Base-by-base conservation (phyloP, 2,113 vertebrate genomes). In the Ploceus nigricollis region DNA sequence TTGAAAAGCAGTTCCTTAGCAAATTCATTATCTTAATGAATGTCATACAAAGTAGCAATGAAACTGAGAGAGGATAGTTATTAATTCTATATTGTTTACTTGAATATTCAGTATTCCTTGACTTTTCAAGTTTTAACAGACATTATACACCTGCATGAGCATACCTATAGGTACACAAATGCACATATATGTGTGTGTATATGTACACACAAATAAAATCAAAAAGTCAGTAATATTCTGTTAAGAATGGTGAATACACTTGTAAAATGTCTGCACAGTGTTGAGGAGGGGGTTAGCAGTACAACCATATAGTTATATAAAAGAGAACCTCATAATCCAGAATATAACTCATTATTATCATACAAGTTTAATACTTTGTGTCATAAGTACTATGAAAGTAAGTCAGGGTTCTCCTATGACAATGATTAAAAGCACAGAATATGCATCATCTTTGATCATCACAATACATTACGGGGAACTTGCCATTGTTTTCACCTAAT, bases 361-460 rank as follows among this genome's bases (percentile, higher is more conserved):
- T 7, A 10, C 6, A 63, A n/a, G 2, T 81, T 84, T 44, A 84
- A 47, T 64, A 21, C 3, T 11, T 75, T 3, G 0, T 75, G 6
- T 40, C 19, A 13, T 73, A 61, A 64, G 4, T 15, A 40, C 28
- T 68, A 33, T 3, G 11, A 31, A 84, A 78, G 63, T 18, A 63
- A 19, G 13, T 37, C 16, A 2, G 0, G 0, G 7, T 31, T 87
- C 81, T 87, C 12, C 37, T 66, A 14, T 2, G 7, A 56, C 19
- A 73, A 13, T 6, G 6, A 47, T 48, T 73, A 44, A 76, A 83
- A 82, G 20, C 24, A 54, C 19, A 54, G 42, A 58, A 39, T 25
- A 45, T 28, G 20, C 25, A 65, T 48, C 8, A 45, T 30, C 45
- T 84, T 75, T 78, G 30, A 40, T 20, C 9, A 40, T 42, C 1